Conservation (phyloP, 2,113 vertebrate genomes). For the Calypte anna region DNA sequence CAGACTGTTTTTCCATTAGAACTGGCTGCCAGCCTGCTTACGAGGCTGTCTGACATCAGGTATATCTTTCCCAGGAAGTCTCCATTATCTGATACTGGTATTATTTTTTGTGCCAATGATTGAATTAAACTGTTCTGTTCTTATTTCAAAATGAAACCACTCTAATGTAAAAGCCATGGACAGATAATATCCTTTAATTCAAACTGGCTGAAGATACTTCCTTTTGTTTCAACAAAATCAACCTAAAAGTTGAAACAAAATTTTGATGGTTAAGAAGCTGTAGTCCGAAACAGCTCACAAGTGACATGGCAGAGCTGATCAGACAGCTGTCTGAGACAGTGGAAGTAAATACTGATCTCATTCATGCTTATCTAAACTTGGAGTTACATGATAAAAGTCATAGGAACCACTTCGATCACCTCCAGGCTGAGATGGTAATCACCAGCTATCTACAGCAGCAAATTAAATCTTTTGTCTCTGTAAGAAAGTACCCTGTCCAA, state of each 20-base stretch:
- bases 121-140: conserved; percentile 37
- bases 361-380: not conserved
- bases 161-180: conserved; percentile 32
- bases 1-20: conserved; percentile 53
- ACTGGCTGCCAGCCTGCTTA: conserved; percentile 58
- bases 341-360: not conserved
- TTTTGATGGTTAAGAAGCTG: not conserved
- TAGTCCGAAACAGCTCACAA: not conserved
- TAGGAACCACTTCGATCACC: not conserved
- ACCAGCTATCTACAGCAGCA: not conserved
- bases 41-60: conserved; percentile 49
- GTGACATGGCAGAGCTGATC: not conserved
- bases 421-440: not conserved
- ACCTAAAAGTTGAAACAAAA: not conserved
- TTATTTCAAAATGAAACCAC: conserved; percentile 16
- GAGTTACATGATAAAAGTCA: not conserved
- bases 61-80: conserved; percentile 60
- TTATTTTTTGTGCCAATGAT: conserved; percentile 37
- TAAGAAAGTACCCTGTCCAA: not conserved
- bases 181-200: not conserved
- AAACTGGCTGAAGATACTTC: not conserved
- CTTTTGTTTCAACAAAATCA: conserved; percentile 28
- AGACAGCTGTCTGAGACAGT: not conserved
- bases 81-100: conserved; percentile 39
- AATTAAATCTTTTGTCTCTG: not conserved